phyloP scores from a whole-genome alignment of 2,113 vertebrate species.

The Glaucidium brasilianum region DNA sequence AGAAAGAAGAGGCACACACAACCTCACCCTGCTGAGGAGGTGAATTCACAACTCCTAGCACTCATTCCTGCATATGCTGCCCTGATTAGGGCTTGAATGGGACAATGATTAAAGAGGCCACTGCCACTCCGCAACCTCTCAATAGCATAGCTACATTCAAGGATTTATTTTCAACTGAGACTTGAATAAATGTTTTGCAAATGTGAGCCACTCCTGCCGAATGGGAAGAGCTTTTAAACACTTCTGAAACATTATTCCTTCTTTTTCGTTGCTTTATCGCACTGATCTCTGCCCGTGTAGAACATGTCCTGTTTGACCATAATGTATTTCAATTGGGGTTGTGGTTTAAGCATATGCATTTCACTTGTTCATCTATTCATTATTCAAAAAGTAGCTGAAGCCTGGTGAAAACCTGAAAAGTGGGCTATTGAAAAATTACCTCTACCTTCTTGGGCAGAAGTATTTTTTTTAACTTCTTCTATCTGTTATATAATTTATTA shows the following conservation, averaged over 20 bases:
- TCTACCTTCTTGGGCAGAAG: background rate
- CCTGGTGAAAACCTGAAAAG: conserved; percentile 4
- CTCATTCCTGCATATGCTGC: conserved; percentile 40
- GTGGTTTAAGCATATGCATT: background rate
- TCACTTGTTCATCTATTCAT: conserved; percentile 30
- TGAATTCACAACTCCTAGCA: conserved; percentile 37
- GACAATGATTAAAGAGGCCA: conserved; percentile 71
- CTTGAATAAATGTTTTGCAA: conserved; percentile 75
- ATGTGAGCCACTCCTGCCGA: conserved; percentile 56
- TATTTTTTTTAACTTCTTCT: conserved; percentile 18
- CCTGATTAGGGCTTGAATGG: conserved; percentile 71
- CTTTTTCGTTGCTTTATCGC: background rate
- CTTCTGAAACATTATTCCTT: conserved; percentile 14
- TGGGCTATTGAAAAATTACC: background rate
- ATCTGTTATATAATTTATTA: background rate
- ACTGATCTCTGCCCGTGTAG: background rate
- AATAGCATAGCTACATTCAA: conserved; percentile 31
- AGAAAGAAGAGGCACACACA: conserved; percentile 27
- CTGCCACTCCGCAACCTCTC: conserved; percentile 47
- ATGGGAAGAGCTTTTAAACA: conserved; percentile 45
- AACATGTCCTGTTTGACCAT: conserved; percentile 7
- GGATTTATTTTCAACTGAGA: conserved; percentile 68
- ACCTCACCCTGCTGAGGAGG: conserved; percentile 39
- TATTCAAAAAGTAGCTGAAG: conserved; percentile 3
- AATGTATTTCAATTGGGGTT: conserved; percentile 5